phyloP scores from a whole-genome alignment of 1,140 invertebrate genomes.

The Diorhabda carinulata region DNA sequence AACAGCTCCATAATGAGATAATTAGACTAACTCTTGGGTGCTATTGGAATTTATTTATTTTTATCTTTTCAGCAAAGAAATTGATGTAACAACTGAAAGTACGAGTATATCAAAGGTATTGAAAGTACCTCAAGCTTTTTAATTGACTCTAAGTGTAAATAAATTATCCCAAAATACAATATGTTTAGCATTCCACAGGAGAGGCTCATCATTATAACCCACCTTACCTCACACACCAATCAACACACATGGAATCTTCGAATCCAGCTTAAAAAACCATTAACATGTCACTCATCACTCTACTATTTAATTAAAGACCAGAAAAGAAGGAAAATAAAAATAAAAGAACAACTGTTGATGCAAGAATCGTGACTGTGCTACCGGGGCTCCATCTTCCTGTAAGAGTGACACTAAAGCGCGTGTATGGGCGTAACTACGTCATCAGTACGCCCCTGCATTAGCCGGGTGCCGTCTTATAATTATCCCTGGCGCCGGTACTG shows the following conservation, averaged over 20 bases:
- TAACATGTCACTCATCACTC: slow-evolving; percentile 27
- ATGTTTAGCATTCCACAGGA: neutral
- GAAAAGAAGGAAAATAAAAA: neutral
- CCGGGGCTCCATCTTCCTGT: slow-evolving; percentile 8
- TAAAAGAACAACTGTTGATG: slow-evolving; percentile 8
- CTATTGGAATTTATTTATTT: no score
- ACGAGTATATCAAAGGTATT: no score
- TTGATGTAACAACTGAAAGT: no score
- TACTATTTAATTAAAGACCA: slow-evolving; percentile 23
- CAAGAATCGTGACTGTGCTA: slow-evolving; percentile 13
- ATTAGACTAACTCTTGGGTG: no score
- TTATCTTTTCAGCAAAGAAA: no score
- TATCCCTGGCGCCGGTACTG: slow-evolving; percentile 13
- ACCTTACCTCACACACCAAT: neutral
- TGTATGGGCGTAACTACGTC: slow-evolving; percentile 8
- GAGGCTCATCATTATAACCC: neutral
- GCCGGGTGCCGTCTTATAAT: slow-evolving; percentile 9
- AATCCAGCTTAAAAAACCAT: slow-evolving; percentile 16
- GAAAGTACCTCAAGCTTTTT: no score
- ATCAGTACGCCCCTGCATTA: slow-evolving; percentile 14
- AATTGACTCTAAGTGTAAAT: no score
- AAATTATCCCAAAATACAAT: no score
- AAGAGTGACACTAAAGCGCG: slow-evolving; percentile 15
- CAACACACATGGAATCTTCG: neutral
- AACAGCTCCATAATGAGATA: no score